Evolutionary conservation across 2,888 invertebrate genomes (phyloP), one percentile per base, ranked within the genome.

Genomic region (Epistrophella euchroma): DNA sequence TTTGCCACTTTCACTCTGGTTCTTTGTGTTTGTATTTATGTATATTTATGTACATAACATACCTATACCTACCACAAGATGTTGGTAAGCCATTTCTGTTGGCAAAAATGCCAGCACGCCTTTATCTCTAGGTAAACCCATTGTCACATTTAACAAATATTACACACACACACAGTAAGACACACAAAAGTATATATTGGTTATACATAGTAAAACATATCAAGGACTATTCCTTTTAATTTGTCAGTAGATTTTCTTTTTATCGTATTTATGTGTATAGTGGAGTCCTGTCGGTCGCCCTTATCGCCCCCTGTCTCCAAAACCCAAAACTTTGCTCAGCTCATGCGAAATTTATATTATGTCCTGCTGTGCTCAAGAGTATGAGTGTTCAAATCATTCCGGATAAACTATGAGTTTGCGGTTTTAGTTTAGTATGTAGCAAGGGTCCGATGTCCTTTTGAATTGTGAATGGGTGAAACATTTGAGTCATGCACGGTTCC

Each of bases 361-460:
- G 74, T 80, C 79, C 74, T 68, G 74, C 68, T 74, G 60, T 35
- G 50, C 50, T 19, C 11, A 55, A 47, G 40, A 37, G 28, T 52
- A 37, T 72, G 81, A 70, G 70, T 75, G 47, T 64, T 28, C 43
- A 19, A 68, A 66, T 56, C 47, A 56, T 68, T 58, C 58, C 70
- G 62, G 74, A 68, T 68, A 68, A 80, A 60, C 74, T 70, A 74
- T 60, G 79, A 80, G 64, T 56, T 47, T 81, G 62, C 60, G 81
- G 82, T 81, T 81, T 52, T 50, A 25, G 47, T 70, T 5, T 43
- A 6, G 15, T 45, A 66, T 47, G 19, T 32, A 35, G 47, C 64
- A 76, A 64, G 64, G 73, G 56, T 64, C 45, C n/a, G 43, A 13
- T 60, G 40, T 60, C 15, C 56, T 56, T 32, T 11, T 35, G 35